Conservation (phyloP, 2,113 vertebrate species). For the Protobothrops mucrosquamatus region DNA sequence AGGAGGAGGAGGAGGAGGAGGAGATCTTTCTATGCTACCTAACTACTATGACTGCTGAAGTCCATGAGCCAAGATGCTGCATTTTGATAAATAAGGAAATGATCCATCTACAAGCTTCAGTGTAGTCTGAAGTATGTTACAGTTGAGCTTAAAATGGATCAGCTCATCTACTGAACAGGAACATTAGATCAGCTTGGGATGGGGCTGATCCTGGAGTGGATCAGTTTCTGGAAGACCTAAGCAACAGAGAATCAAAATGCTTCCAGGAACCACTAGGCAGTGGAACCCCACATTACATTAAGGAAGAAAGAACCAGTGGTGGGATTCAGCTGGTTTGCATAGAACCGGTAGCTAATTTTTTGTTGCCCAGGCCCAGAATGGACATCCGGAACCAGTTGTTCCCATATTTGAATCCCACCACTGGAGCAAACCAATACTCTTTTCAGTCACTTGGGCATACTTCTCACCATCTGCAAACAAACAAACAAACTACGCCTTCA, state of each 20-base stretch:
- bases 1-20: fast-evolving
- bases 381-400: no score
- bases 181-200: not conserved
- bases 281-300: not conserved
- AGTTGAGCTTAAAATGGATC: not conserved
- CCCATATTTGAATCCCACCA: no score
- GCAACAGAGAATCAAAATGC: slow-evolving; percentile 3
- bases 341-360: no score
- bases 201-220: not conserved
- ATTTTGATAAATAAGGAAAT: not conserved
- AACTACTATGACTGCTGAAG: not conserved
- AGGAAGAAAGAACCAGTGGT: not conserved
- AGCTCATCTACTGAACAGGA: not conserved
- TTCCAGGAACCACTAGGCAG: slow-evolving; percentile 32
- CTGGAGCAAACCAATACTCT: not conserved
- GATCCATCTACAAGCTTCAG: not conserved
- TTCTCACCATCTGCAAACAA: not conserved
- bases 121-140: not conserved
- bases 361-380: no score
- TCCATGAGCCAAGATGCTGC: not conserved
- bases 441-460: slow-evolving; percentile 6
- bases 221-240: not conserved
- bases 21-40: no score
- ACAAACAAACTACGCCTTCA: not conserved
- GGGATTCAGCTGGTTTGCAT: no score